Evolutionary conservation across 2,113 vertebrate species (phyloP).

Genomic region (Vireo altiloquus): DNA sequence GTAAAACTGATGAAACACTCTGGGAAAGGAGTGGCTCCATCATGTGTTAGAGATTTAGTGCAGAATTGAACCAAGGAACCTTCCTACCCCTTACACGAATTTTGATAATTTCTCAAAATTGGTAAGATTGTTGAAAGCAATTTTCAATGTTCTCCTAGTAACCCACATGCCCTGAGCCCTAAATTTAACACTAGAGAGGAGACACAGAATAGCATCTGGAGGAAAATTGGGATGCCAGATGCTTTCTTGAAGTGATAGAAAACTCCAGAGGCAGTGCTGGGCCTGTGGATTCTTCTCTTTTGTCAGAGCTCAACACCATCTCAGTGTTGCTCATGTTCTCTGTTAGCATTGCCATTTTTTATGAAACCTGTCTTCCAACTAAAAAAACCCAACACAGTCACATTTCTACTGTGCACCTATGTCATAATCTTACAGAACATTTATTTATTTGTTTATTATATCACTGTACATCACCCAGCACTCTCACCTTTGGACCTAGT

Average conservation of each 20-base stretch:
- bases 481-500: neutral
- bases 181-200: neutral
- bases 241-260: neutral
- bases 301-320: neutral
- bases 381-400: neutral
- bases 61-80: neutral
- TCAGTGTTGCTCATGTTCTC: accelerated
- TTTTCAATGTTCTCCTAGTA: neutral
- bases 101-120: neutral
- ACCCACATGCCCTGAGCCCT: neutral
- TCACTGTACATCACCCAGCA: accelerated
- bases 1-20: neutral
- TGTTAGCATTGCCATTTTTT: neutral
- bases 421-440: neutral
- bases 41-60: neutral
- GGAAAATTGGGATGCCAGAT: neutral
- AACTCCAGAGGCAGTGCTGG: neutral
- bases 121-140: neutral
- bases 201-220: accelerated
- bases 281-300: neutral
- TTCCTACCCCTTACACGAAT: accelerated
- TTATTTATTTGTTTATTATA: neutral
- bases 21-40: neutral
- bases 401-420: neutral
- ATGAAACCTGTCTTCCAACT: neutral